Percentiles rank a stretch among this genome's conserved stretches.
Conservation (phyloP, 2,113 vertebrate genomes). For the Ascaphus truei region DNA sequence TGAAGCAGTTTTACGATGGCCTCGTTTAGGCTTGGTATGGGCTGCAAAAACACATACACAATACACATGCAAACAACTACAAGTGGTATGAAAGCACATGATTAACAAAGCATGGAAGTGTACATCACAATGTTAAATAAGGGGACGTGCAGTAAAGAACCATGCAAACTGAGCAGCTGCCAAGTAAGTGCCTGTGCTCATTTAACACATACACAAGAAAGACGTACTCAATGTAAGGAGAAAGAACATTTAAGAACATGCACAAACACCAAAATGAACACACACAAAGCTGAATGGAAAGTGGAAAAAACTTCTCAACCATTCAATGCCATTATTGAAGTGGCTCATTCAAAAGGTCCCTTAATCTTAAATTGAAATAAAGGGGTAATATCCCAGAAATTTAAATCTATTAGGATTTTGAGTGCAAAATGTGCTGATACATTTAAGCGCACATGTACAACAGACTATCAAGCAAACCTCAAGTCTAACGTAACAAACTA, state of each 20-base stretch:
- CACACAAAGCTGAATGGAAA: not conserved
- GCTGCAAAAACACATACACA: constrained; percentile 96
- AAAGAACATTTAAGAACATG: not conserved
- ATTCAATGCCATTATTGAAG: no score
- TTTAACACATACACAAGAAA: not conserved
- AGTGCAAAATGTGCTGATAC: no score
- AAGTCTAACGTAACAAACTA: no score
- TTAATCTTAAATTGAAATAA: no score
- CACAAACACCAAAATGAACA: not conserved
- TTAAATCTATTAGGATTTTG: no score
- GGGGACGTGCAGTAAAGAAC: constrained; percentile 58
- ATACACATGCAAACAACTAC: constrained; percentile 91
- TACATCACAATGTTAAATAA: constrained; percentile 64
- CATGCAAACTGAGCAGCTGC: constrained; percentile 69
- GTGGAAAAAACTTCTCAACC: no score
- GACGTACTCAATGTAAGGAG: not conserved
- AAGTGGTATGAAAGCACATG: constrained; percentile 63
- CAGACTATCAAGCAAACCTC: no score
- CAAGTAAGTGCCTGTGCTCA: no score
- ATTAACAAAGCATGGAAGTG: constrained; percentile 60
- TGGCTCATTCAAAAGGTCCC: no score
- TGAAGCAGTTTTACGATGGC: constrained; percentile 99
- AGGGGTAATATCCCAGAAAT: no score
- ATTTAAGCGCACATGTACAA: no score
- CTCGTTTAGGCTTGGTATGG: constrained; percentile 90